These are phyloP conservation scores for Takifugu rubripes DNA, from an alignment of 2,797 vertebrate genomes.

Conservation along the genomic window DNA sequence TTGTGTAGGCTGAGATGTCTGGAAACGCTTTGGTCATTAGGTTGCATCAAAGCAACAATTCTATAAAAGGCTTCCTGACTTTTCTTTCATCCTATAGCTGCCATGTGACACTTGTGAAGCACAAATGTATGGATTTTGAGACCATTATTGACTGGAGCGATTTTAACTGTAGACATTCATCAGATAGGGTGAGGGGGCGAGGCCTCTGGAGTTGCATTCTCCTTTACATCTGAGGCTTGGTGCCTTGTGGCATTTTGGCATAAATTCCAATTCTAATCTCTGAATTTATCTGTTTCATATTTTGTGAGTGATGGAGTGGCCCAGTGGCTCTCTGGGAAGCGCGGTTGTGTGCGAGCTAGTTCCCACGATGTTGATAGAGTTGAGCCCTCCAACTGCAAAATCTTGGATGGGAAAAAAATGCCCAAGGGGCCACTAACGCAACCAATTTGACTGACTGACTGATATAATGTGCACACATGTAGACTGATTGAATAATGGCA, in stretches of 20 bases:
- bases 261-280: slow-evolving; percentile 41
- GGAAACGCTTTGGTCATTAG: background rate
- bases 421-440: slow-evolving; percentile 45
- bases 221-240: slow-evolving; percentile 20
- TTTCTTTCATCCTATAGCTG: background rate
- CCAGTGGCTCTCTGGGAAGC: slow-evolving; percentile 42
- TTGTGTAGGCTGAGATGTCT: slow-evolving; percentile 2
- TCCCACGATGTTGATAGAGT: slow-evolving; percentile 57
- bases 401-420: slow-evolving; percentile 58
- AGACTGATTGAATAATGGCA: no score
- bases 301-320: slow-evolving; percentile 53
- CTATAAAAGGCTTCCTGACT: background rate
- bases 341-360: slow-evolving; percentile 26
- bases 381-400: slow-evolving; percentile 19
- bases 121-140: slow-evolving; percentile 6
- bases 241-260: slow-evolving; percentile 21
- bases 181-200: background rate
- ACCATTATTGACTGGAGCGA: slow-evolving; percentile 5
- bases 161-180: background rate
- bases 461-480: slow-evolving; percentile 13
- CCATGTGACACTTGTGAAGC: slow-evolving; percentile 21
- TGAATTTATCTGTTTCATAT: slow-evolving; percentile 46
- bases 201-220: slow-evolving; percentile 1
- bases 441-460: slow-evolving; percentile 41
- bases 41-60: background rate